Evolutionary conservation across 1,140 invertebrate genomes (phyloP), one percentile per base, ranked within the genome.

Genomic region (Dolichoris vasculosae): DNA sequence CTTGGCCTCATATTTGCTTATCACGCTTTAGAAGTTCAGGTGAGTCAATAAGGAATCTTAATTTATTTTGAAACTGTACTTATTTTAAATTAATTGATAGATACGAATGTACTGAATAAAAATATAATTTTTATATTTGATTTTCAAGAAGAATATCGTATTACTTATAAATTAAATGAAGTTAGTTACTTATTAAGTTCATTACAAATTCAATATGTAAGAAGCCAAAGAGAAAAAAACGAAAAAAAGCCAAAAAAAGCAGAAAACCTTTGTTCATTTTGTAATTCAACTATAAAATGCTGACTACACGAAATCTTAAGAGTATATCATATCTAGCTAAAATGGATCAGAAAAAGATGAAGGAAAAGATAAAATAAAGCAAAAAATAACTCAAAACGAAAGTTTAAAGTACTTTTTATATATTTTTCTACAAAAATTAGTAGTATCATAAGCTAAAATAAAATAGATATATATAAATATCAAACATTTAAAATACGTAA

Each of bases 1-100:
- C 95, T 99, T 94, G 98, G 97, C 95, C 97, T 99, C 94, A 99
- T 99, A 94, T 96, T 99, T 94, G 98, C 98, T 94, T 99, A 99
- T 95, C 99, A 99, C 95, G 98, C 98, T 93, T 96, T 99, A 95
- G 99, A 99, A 98, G 97, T 99, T 94, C 98, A 99, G 97, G 98
- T 99, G 94, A 95, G 94, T 91, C 88, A 40, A 43, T 15, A n/a
- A 43, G 51, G 11, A 73, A 73, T 23, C 35, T 71, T 13, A 7
- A 13, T 1, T n/a, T 30, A 23, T 26, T 73, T 59, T 26, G 4
- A 59, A 59, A 7, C 6, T 13, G 6, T 59, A 26, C 2, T 59
- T 35, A 67, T 35, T 4, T 69, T 13, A 9, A 32, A 69, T 35
- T 69, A 35, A n/a, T 17, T 13, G 35, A 69, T 13, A 69, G 35